Evolutionary conservation across 2,888 invertebrate genomes (phyloP).

Genomic region (Diplolepis rosae): DNA sequence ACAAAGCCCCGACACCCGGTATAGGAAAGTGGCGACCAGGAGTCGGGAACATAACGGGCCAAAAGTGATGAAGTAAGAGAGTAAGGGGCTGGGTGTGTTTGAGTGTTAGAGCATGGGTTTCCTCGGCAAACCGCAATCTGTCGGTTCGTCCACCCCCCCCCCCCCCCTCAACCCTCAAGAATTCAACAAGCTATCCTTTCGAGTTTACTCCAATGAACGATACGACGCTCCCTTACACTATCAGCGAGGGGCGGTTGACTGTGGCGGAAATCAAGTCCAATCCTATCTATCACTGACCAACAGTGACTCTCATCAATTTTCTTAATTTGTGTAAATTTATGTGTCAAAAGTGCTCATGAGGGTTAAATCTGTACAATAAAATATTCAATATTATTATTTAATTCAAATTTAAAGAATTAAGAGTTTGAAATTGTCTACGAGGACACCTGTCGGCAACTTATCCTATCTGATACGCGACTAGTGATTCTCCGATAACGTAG

Average conservation of each 20-base stretch:
- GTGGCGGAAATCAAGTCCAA: conserved; percentile 67
- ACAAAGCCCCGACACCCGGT: conserved; percentile 63
- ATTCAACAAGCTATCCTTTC: conserved; percentile 63
- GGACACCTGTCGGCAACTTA: too few relatives aligned
- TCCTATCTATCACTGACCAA: conserved; percentile 64
- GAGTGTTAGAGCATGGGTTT: conserved; percentile 55
- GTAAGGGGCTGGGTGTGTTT: conserved; percentile 39
- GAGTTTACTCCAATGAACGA: conserved; percentile 64
- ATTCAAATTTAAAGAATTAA: too few relatives aligned
- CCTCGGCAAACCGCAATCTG: conserved; percentile 70
- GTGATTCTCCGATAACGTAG: too few relatives aligned
- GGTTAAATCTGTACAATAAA: too few relatives aligned
- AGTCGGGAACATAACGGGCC: conserved; percentile 28
- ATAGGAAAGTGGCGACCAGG: conserved; percentile 27
- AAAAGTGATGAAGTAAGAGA: conserved; percentile 30
- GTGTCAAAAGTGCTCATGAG: too few relatives aligned
- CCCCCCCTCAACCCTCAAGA: conserved; percentile 59
- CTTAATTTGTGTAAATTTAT: too few relatives aligned
- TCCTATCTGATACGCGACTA: too few relatives aligned
- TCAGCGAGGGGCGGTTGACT: conserved; percentile 57
- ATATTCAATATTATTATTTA: too few relatives aligned
- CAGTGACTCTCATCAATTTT: conserved; percentile 57
- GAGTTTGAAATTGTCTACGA: too few relatives aligned
- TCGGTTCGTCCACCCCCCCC: conserved; percentile 60
- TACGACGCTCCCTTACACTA: conserved; percentile 62